Evolutionary conservation across 2,888 invertebrate species (phyloP).

Genomic region (Hyppa rectilinea): DNA sequence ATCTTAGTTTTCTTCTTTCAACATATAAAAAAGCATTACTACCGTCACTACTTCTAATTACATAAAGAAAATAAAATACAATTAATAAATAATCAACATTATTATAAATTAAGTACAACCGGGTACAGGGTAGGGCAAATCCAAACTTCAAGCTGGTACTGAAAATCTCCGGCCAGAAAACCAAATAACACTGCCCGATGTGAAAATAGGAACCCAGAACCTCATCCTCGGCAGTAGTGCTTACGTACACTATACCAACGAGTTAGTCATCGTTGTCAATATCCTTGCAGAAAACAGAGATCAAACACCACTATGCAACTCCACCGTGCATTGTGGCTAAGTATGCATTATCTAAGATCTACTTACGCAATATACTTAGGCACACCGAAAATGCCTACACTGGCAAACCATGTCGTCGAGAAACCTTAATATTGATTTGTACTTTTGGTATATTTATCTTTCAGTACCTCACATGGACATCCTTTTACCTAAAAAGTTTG

Average conservation of each 20-base stretch:
- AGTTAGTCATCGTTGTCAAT: not conserved
- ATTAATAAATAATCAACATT: too few relatives aligned
- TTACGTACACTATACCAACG: too few relatives aligned
- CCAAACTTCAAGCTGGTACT: too few relatives aligned
- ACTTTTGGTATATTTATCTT: constrained; percentile 11
- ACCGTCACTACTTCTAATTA: not conserved
- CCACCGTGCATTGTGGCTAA: not conserved
- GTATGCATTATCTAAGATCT: not conserved
- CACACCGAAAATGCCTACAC: not conserved
- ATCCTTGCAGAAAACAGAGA: too few relatives aligned
- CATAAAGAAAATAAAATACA: not conserved
- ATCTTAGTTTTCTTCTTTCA: not conserved
- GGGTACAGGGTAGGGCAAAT: too few relatives aligned
- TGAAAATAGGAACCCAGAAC: too few relatives aligned
- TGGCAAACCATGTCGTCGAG: not conserved
- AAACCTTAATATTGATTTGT: not conserved
- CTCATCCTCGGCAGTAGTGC: too few relatives aligned
- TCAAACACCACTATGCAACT: not conserved
- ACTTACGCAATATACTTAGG: not conserved
- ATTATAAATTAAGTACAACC: not conserved
- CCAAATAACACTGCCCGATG: too few relatives aligned
- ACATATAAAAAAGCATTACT: not conserved
- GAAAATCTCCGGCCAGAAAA: too few relatives aligned
- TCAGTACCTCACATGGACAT: not conserved
- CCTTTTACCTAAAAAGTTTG: constrained; percentile 14